These are phyloP conservation scores for Bhutanitis thaidina DNA, from an alignment of 2,888 invertebrate genomes.

Conservation along the genomic window DNA sequence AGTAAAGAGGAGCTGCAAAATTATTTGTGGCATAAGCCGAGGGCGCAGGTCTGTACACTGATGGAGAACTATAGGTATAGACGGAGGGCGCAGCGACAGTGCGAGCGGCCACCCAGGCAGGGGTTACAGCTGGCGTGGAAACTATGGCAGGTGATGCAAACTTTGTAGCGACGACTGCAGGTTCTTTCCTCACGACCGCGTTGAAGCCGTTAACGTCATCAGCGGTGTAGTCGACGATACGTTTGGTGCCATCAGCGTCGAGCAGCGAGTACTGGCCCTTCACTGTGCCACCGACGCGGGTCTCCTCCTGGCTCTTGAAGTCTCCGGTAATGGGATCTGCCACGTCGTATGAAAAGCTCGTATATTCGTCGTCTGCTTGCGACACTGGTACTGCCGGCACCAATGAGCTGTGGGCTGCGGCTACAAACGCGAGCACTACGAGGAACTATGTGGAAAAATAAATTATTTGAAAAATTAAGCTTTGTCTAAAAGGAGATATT, in stretches of 20 bases:
- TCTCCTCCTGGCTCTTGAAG: constrained; percentile 44
- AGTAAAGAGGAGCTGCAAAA: constrained; percentile 16
- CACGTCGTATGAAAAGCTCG: constrained; percentile 78
- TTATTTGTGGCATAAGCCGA: constrained; percentile 14
- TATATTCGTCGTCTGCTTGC: constrained; percentile 71
- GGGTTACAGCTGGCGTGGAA: constrained; percentile 31
- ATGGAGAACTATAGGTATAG: constrained; percentile 23
- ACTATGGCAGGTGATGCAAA: constrained; percentile 47
- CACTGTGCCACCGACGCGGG: constrained; percentile 7
- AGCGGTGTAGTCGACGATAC: constrained; percentile 61
- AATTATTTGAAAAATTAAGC: too few relatives aligned
- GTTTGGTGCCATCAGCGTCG: constrained; percentile 59
- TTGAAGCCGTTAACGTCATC: constrained; percentile 61
- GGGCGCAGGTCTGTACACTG: constrained; percentile 19
- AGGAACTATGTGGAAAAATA: constrained; percentile 44
- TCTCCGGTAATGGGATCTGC: constrained; percentile 66
- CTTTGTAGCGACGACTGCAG: constrained; percentile 54
- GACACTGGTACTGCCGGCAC: constrained; percentile 56
- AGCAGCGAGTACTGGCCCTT: constrained; percentile 43
- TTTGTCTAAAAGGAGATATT: too few relatives aligned
- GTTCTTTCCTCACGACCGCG: constrained; percentile 60
- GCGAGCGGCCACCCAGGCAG: constrained; percentile 25
- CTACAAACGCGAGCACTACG: constrained; percentile 64
- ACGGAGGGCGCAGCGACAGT: constrained; percentile 33
- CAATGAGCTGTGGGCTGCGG: constrained; percentile 63